Percentiles rank a stretch among this genome's conserved stretches.
phyloP scores from a whole-genome alignment of 2,113 vertebrate species.

The Hippocampus mohnikei region DNA sequence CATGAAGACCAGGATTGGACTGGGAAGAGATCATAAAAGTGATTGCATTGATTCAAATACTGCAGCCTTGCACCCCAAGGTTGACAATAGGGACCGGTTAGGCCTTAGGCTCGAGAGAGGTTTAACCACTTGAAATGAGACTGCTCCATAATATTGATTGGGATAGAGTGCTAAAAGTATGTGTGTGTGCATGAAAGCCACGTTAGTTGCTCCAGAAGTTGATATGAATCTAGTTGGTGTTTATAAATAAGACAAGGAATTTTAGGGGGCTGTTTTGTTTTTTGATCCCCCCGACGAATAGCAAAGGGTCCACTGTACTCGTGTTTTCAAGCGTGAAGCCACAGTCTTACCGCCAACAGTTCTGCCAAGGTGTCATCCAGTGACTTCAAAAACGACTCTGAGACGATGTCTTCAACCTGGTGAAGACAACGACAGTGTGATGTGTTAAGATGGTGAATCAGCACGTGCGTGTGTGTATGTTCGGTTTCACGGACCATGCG shows the following conservation, averaged over 20 bases:
- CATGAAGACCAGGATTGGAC: slow-evolving; percentile 72
- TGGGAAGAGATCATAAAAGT: slow-evolving; percentile 49
- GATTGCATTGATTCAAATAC: background rate
- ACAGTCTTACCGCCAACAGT: slow-evolving; percentile 75
- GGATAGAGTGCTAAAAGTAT: background rate
- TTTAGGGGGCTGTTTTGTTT: no score
- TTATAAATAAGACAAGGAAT: no score
- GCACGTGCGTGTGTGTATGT: background rate
- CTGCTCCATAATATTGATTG: no score
- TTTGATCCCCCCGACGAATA: no score
- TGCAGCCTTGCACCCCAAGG: no score
- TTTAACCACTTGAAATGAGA: no score
- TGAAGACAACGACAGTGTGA: background rate
- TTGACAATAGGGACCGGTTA: no score
- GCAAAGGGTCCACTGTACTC: background rate
- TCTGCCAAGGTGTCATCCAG: slow-evolving; percentile 78
- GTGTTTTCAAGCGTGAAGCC: background rate
- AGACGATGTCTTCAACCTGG: slow-evolving; percentile 88
- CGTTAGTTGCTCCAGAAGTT: no score
- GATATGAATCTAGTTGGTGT: no score
- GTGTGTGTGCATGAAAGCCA: background rate
- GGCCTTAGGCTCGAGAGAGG: no score
- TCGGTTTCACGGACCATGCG: slow-evolving; percentile 76
- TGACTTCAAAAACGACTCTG: slow-evolving; percentile 82
- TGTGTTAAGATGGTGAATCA: background rate